These are phyloP conservation scores for Hipposideros armiger DNA, from an alignment of 2,113 vertebrate genomes.

Conservation along the genomic window DNA sequence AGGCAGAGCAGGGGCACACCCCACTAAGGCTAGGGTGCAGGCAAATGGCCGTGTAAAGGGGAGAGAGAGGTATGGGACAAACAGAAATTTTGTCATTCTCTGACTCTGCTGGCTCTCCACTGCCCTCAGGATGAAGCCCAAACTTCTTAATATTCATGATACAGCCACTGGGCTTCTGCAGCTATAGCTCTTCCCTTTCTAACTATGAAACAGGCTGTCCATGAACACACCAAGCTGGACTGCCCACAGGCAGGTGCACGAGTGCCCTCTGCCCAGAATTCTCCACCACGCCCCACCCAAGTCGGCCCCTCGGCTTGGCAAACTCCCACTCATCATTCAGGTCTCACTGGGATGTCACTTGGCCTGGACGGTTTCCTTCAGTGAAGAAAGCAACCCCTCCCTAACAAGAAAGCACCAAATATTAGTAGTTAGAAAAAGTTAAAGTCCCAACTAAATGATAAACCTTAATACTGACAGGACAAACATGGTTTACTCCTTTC, in stretches of 20 bases:
- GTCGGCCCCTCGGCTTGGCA: neutral
- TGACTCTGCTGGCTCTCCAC: neutral
- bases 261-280: neutral
- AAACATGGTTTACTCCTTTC: neutral
- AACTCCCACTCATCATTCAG: neutral
- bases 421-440: neutral
- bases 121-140: neutral
- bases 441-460: neutral
- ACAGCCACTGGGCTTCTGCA: neutral
- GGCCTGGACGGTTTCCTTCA: neutral
- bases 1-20: neutral
- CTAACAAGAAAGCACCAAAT: neutral
- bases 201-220: neutral
- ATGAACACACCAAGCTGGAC: fast-evolving
- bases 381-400: neutral
- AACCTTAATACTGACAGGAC: neutral
- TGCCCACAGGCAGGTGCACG: fast-evolving
- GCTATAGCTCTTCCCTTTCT: neutral
- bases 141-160: neutral
- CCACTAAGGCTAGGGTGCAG: neutral
- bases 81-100: neutral
- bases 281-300: neutral
- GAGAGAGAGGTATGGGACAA: neutral
- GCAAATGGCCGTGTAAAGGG: neutral
- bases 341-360: neutral